Conservation (phyloP, 2,797 vertebrate genomes). For the Coregonus ussuriensis region DNA sequence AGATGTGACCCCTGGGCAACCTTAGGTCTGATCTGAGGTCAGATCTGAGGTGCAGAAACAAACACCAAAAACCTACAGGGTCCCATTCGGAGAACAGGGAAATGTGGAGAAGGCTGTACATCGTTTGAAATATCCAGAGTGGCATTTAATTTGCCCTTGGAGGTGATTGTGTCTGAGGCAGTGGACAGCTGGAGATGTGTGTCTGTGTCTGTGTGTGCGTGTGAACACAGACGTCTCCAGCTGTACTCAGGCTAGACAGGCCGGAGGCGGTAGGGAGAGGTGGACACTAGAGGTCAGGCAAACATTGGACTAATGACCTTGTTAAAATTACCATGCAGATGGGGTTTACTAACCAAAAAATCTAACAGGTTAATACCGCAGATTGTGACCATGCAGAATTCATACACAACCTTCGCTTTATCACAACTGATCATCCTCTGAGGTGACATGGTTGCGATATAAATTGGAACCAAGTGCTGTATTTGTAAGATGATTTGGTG, state of each 20-base stretch:
- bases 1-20: not conserved
- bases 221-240: not conserved
- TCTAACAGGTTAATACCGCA: too few relatives aligned
- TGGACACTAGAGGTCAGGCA: not conserved
- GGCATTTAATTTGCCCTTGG: too few relatives aligned
- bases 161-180: not conserved
- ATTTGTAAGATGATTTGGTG: not conserved
- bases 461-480: not conserved
- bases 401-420: too few relatives aligned
- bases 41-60: conserved; percentile 1
- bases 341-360: too few relatives aligned
- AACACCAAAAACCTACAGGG: not conserved
- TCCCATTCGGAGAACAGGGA: not conserved
- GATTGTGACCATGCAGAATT: too few relatives aligned
- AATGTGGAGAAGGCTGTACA: too few relatives aligned
- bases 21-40: not conserved
- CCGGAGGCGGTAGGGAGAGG: too few relatives aligned
- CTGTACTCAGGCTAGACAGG: not conserved
- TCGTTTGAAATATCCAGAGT: too few relatives aligned
- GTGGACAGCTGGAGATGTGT: not conserved
- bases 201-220: too few relatives aligned
- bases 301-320: not conserved
- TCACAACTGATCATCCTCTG: too few relatives aligned
- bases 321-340: not conserved
- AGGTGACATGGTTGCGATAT: not conserved